Evolutionary conservation across 2,888 invertebrate species (phyloP).

Genomic region (Spatulosminthurus flaviceps): DNA sequence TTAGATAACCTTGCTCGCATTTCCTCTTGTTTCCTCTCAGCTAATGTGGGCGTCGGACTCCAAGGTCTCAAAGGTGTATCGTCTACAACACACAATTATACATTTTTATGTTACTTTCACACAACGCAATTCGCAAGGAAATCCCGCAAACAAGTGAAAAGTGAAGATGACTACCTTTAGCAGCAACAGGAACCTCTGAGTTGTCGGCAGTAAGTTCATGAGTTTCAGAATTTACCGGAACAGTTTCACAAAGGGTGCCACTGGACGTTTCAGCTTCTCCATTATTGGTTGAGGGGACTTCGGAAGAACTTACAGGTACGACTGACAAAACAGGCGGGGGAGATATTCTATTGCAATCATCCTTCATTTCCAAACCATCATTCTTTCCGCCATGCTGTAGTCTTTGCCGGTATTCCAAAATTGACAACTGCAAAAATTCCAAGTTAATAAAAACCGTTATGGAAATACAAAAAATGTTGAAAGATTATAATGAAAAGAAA

Average conservation of each 20-base stretch:
- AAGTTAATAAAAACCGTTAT: constrained; percentile 1
- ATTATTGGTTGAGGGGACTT: too few species aligned
- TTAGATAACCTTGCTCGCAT: constrained; percentile 78
- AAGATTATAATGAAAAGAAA: background rate
- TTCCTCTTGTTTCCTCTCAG: constrained; percentile 87
- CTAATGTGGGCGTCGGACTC: constrained; percentile 83
- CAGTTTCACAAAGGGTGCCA: too few species aligned
- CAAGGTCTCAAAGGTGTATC: constrained; percentile 66
- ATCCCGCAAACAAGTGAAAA: too few species aligned
- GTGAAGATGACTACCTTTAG: too few species aligned
- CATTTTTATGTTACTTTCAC: too few species aligned
- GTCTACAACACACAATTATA: background rate
- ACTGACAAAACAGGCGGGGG: constrained; percentile 25
- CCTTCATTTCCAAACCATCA: constrained; percentile 56
- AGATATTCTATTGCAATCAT: background rate
- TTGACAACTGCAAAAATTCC: constrained; percentile 52
- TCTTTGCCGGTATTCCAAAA: constrained; percentile 56
- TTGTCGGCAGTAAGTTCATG: too few species aligned
- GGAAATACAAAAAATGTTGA: background rate
- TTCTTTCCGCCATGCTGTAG: constrained; percentile 39
- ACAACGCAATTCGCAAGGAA: too few species aligned
- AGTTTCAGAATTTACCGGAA: too few species aligned
- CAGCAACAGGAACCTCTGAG: too few species aligned
- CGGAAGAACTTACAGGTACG: constrained; percentile 15
- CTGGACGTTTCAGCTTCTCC: too few species aligned